These are phyloP conservation scores for Heterodera schachtii DNA, from an alignment of 1,140 invertebrate genomes.

Conservation along the genomic window DNA sequence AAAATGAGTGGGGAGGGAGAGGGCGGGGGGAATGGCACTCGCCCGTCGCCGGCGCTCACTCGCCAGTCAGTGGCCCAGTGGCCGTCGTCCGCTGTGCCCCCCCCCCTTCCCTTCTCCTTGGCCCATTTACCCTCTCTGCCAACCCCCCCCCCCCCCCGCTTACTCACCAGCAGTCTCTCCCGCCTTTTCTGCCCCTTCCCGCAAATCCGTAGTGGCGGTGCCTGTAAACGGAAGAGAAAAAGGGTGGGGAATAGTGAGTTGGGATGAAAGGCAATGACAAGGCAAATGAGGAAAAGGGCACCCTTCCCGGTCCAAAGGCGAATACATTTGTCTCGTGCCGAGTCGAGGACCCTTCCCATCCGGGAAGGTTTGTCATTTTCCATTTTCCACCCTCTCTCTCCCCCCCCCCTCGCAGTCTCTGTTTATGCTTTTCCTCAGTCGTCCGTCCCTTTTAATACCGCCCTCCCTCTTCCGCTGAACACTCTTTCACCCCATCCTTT, in stretches of 20 bases:
- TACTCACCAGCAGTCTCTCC: constrained; percentile 4
- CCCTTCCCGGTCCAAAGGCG: no score
- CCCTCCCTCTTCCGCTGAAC: no score
- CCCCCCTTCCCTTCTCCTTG: not conserved
- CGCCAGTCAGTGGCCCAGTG: not conserved
- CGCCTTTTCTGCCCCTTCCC: constrained; percentile 15
- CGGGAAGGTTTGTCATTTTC: not conserved
- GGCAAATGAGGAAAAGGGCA: not conserved
- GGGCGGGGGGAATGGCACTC: not conserved
- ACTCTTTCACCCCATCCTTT: not conserved
- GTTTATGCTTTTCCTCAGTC: no score
- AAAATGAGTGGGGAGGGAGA: not conserved
- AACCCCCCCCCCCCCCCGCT: not conserved
- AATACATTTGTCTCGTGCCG: no score
- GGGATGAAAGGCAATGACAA: not conserved
- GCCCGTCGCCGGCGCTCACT: not conserved
- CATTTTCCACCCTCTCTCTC: no score
- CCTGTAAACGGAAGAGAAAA: constrained; percentile 12
- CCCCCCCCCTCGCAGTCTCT: not conserved
- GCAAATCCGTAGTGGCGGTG: constrained; percentile 9
- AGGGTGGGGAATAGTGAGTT: not conserved
- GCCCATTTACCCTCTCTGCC: not conserved
- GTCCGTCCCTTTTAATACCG: not conserved
- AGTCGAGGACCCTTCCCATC: no score
- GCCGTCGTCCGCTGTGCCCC: not conserved